A percentile compares a stretch with the other conserved stretches of the same genome.
Conservation (phyloP, 2,797 vertebrate genomes). For the Esox lucius region DNA sequence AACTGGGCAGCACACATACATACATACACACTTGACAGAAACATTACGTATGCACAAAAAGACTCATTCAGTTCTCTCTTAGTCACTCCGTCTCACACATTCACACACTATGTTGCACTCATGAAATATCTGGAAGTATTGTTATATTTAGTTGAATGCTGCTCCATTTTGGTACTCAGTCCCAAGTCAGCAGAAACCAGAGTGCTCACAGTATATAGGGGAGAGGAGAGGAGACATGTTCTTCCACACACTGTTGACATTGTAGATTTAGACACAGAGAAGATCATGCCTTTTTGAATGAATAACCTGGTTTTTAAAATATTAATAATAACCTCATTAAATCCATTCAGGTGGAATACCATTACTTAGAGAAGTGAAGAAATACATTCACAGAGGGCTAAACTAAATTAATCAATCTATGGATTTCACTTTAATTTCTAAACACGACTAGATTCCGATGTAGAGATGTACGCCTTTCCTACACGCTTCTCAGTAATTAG, state of each 20-base stretch:
- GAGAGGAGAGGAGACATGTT: conserved; percentile 31
- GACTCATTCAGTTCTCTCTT: background rate
- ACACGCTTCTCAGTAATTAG: no score
- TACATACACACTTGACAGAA: conserved; percentile 25
- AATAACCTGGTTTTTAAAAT: conserved; percentile 39
- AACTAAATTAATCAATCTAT: conserved; percentile 28
- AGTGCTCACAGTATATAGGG: conserved; percentile 21
- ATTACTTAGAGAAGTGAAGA: conserved; percentile 18
- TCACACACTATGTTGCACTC: background rate
- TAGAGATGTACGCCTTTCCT: background rate
- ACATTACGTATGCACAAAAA: conserved; percentile 8
- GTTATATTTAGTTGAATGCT: conserved; percentile 46
- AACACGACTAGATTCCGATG: background rate
- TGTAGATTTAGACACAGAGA: conserved; percentile 39
- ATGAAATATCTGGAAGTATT: conserved; percentile 20
- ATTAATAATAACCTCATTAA: conserved; percentile 34
- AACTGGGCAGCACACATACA: background rate
- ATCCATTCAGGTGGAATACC: conserved; percentile 22
- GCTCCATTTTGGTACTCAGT: conserved; percentile 37
- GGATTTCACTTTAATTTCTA: conserved; percentile 40
- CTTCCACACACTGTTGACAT: conserved; percentile 41
- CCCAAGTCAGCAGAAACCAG: conserved; percentile 42
- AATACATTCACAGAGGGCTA: conserved; percentile 13
- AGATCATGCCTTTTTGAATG: conserved; percentile 38
- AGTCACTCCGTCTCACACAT: background rate